Base-by-base conservation (phyloP, 2,113 vertebrate species). In the Paraplagusia blochii region DNA sequence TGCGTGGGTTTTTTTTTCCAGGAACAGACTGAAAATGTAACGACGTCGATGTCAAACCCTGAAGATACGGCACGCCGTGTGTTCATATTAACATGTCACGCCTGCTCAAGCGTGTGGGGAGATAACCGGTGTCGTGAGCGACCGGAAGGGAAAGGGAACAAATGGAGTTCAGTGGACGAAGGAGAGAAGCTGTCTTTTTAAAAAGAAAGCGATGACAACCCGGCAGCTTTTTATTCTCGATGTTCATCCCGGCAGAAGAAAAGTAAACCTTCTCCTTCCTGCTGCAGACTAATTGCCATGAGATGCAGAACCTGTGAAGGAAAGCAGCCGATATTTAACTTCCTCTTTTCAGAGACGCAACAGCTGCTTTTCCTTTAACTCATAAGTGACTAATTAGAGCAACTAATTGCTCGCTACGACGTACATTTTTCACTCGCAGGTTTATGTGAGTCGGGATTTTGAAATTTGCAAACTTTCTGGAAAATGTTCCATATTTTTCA, bases 201-300 rank as follows among this genome's bases (percentile, higher is more conserved):
- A 51, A 81, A 51, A 46, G 70, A 64, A 68, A 81, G 45, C 63
- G 80, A 83, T 83, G 78, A 72, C 67, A 58, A 50, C 72, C 70
- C 42, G 36, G 33, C 65, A 48, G 58, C 65, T 57, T 33, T 77
- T 73, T 59, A 62, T 69, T 68, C 69, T 48, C 52, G 75, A 50
- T 75, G 65, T 79, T 84, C 65, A 72, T 71, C 55, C 66, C 43
- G 68, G 50, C 62, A 56, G 15, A 51, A 10, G 51, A 58, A 54
- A 52, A 68, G 63, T 66, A 53, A 33, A 19, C 22, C 42, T 54
- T 12, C 50, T 59, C 29, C 63, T 15, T 77, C 72, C 70, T 51
- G 51, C 17, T 9, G 14, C 64, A 45, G 59, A 45, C n/a, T 19
- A 47, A 50, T 22, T 58, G 58, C 67, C 58, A 65, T 13, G 12